Base-by-base conservation (phyloP, 2,113 vertebrate genomes). In the Microtus ochrogaster region DNA sequence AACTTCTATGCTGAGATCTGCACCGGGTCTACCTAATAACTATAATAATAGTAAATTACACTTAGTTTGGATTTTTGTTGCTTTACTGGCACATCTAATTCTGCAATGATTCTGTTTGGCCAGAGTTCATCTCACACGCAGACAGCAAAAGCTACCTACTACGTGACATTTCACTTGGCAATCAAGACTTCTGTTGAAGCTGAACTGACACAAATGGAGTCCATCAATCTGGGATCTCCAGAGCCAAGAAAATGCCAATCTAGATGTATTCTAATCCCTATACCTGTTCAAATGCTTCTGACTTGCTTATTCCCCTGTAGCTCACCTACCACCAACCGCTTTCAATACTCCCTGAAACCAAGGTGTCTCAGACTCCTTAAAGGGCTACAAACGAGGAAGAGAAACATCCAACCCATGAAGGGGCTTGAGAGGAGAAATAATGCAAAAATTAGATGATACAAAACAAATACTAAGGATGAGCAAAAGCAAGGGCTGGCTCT, bases 31-130 rank as follows among this genome's bases (percentile, higher is more conserved):
- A 36, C 33, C 70, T 90, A 72, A 88, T 22, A 41, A 89, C 39
- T 33, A 24, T 72, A 58, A 87, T 39, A 17, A 28, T 74, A 70
- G 44, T 47, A 84, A 49, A 39, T 72, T 74, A 92, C 5, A 52
- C 21, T 77, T 30, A 66, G 9, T 58, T 74, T 83, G 61, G 28
- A 14, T 49, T 17, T 77, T 65, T 76, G 89, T 78, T 68, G 39
- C 36, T 88, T 81, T 79, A 13, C 26, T 58, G 83, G 70, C 41
- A 79, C 86, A 94, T 79, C 89, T 94, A 95, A 95, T 74, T 94
- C 74, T 89, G 70, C 89, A 94, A 28, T 8, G 52, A 66, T 72
- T 10, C 83, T 84, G 7, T 52, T 84, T 90, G 49, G 33, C 65
- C 22, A 84, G 17, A 44, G 72, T 33, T 61, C 65, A 36, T n/a